These are phyloP conservation scores for Mormyrus proboscirostris DNA, from an alignment of 2,797 vertebrate genomes.

Conservation along the genomic window DNA sequence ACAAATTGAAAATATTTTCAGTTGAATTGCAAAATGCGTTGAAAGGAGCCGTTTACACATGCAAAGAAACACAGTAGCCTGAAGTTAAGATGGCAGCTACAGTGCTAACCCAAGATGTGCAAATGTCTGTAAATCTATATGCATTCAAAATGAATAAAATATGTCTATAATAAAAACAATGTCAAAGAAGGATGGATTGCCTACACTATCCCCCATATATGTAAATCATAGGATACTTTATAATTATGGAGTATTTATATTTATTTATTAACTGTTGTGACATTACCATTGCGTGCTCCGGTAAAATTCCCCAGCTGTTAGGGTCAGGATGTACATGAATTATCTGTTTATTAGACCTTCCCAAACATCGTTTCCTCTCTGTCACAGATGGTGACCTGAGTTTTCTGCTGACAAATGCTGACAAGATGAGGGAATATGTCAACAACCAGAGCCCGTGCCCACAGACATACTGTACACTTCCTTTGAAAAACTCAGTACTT, in stretches of 20 bases:
- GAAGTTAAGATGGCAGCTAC: neutral
- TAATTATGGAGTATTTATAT: neutral
- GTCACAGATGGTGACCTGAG: neutral
- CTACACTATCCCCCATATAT: neutral
- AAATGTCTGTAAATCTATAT: neutral
- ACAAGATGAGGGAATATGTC: neutral
- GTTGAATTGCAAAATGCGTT: neutral
- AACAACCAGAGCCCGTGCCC: neutral
- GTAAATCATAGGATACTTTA: neutral
- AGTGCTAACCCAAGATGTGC: neutral
- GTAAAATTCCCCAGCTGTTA: neutral
- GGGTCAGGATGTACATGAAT: neutral
- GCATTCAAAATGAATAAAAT: neutral
- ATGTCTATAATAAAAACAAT: neutral
- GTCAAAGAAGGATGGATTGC: neutral
- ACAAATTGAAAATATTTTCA: neutral
- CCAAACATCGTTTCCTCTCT: neutral
- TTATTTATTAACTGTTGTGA: neutral
- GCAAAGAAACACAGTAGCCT: neutral
- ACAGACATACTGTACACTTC: neutral
- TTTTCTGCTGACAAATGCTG: slow-evolving; percentile 1
- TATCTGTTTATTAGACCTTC: neutral
- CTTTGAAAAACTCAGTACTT: neutral
- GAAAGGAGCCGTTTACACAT: neutral
- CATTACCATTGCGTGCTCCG: neutral